phyloP scores from a whole-genome alignment of 2,113 vertebrate genomes.

The Phaethornis superciliosus region DNA sequence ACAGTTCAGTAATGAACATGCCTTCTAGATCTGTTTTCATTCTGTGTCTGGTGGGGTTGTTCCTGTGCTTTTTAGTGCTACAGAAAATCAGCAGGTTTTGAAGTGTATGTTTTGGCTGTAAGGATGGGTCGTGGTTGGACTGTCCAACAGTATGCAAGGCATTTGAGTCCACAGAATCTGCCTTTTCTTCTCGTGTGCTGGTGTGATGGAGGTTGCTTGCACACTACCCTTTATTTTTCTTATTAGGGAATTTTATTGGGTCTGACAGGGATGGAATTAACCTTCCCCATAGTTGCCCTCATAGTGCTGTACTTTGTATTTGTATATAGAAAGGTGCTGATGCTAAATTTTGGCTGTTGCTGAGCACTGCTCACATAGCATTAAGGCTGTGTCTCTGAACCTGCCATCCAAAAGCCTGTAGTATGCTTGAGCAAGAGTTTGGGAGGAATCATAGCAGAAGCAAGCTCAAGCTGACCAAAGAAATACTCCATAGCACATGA shows the following conservation, averaged over 20 bases:
- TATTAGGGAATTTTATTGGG: not conserved
- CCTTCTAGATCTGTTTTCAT: not conserved
- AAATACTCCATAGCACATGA: not conserved
- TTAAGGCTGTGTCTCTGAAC: not conserved
- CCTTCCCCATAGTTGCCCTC: not conserved
- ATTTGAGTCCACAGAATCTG: not conserved
- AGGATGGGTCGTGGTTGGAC: not conserved
- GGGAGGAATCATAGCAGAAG: not conserved
- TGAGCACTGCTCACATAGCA: not conserved
- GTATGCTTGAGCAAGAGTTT: not conserved
- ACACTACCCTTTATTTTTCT: not conserved
- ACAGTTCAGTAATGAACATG: not conserved
- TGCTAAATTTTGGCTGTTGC: not conserved
- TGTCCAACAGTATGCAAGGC: not conserved
- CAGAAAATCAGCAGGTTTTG: not conserved
- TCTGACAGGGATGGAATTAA: not conserved
- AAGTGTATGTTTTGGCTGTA: not conserved
- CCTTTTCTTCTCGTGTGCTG: not conserved
- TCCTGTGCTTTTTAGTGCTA: not conserved
- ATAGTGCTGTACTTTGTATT: not conserved
- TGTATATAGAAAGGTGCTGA: not conserved
- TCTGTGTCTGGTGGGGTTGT: not conserved
- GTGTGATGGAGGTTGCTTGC: rapidly evolving
- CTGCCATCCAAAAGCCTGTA: not conserved
- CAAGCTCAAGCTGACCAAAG: not conserved